A percentile compares a stretch with the other conserved stretches of the same genome.
Evolutionary conservation across 2,113 vertebrate genomes (phyloP).

Genomic region (Numida meleagris): DNA sequence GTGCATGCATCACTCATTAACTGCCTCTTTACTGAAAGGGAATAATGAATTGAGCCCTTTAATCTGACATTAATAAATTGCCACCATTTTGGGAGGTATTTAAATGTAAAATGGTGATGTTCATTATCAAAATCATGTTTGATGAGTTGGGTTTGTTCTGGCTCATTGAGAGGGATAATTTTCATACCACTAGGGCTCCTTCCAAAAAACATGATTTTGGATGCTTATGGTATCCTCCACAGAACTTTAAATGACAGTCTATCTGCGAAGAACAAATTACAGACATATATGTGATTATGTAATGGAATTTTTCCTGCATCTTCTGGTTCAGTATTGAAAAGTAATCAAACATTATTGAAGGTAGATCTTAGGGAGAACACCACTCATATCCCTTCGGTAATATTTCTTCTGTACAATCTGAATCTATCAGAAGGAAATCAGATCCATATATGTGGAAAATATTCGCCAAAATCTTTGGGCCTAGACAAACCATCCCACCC

Average conservation of each 20-base stretch:
- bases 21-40: conserved; percentile 71
- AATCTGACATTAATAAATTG: conserved; percentile 81
- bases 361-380: background rate
- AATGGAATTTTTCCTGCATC: background rate
- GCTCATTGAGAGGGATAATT: conserved; percentile 70
- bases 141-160: conserved; percentile 75
- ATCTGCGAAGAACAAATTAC: background rate
- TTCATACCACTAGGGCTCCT: conserved; percentile 13
- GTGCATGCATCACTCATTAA: conserved; percentile 68
- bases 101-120: conserved; percentile 75
- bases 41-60: conserved; percentile 75
- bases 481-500: background rate
- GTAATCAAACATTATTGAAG: background rate
- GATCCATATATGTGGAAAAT: background rate
- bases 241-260: background rate
- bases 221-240: background rate
- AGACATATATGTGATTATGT: background rate
- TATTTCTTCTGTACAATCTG: background rate
- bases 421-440: background rate
- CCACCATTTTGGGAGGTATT: conserved; percentile 77
- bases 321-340: background rate
- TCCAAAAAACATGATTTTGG: background rate
- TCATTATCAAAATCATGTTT: conserved; percentile 78
- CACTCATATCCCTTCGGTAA: background rate
- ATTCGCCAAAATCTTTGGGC: background rate